Base-by-base conservation (phyloP, 2,797 vertebrate species). In the Buphagus erythrorhynchus region DNA sequence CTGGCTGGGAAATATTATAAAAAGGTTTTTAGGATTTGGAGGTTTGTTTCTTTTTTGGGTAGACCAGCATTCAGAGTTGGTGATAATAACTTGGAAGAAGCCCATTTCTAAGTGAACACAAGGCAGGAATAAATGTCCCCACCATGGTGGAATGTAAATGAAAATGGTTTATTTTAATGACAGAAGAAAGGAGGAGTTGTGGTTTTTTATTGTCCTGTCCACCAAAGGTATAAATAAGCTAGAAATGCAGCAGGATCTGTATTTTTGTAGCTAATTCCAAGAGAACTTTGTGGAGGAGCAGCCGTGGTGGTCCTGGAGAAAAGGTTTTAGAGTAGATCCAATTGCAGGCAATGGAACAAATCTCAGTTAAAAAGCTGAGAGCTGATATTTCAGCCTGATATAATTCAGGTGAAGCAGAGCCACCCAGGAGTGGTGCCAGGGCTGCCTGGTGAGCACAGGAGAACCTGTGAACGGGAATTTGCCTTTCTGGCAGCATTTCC, bases 101-200 rank as follows among this genome's bases (percentile, higher is more conserved):
- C 9, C 4, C 5, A 2, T 62, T 48, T 68, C 11, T n/a, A 21
- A 67, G 28, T 43, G 25, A 62, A 11, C 1, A 7, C 36, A 15
- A 45, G 35, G 35, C 43, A 62, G 52, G 28, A 29, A 17, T 14
- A 8, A 13, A 13, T 35, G 28, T 48, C 42, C 18, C 14, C 26
- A 17, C 12, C 28, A 7, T 1, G 45, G 20, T 25, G n/a, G 46
- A 61, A 35, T 20, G 26, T 3, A 11, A 57, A 24, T 33, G 7
- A 29, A 38, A 48, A 5, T 14, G 10, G 9, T 26, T 91, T 72
- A 18, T 77, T 85, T 54, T 73, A 15, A 13, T 62, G 38, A 26
- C 3, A 52, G 48, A 55, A 49, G 4, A 24, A 73, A 63, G 15
- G 0, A n/a, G 13, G 7, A 43, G 10, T 26, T 17, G 3, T 42